Evolutionary conservation across 2,113 vertebrate genomes (phyloP).

Genomic region (Colaptes auratus): DNA sequence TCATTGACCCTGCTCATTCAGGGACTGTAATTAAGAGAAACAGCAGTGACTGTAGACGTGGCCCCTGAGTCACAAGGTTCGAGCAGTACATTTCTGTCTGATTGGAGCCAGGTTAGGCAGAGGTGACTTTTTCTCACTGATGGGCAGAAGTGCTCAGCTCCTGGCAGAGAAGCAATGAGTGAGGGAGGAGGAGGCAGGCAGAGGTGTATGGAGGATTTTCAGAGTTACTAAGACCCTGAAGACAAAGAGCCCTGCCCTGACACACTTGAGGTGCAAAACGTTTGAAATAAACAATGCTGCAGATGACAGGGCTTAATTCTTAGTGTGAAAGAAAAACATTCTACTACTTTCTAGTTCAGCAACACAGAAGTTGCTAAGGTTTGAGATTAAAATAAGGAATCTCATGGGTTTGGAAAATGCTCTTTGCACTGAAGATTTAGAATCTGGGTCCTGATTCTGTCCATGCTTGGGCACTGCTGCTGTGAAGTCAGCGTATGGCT

Average conservation of each 20-base stretch:
- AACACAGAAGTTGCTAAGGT: not conserved
- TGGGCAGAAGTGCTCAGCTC: not conserved
- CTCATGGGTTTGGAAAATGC: not conserved
- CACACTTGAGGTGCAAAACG: not conserved
- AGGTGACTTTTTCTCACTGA: not conserved
- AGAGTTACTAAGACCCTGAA: not conserved
- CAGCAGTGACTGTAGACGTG: conserved; percentile 47
- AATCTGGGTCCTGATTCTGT: not conserved
- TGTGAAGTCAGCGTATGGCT: not conserved
- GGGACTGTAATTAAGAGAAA: conserved; percentile 52
- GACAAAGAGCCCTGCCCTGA: not conserved
- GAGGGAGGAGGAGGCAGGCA: not conserved
- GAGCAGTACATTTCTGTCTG: conserved; percentile 36
- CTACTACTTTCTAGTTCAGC: not conserved
- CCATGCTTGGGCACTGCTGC: fast-evolving
- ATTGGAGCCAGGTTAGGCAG: conserved; percentile 35
- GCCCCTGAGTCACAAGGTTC: conserved; percentile 50
- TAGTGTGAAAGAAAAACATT: not conserved
- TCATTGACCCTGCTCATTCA: conserved; percentile 41
- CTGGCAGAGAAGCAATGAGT: not conserved
- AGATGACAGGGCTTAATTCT: not conserved
- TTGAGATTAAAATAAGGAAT: not conserved
- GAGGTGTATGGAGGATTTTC: not conserved
- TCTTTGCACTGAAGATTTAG: not conserved
- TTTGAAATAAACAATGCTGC: not conserved